Evolutionary conservation across 2,888 invertebrate genomes (phyloP).

Genomic region (Apodemia duryi): DNA sequence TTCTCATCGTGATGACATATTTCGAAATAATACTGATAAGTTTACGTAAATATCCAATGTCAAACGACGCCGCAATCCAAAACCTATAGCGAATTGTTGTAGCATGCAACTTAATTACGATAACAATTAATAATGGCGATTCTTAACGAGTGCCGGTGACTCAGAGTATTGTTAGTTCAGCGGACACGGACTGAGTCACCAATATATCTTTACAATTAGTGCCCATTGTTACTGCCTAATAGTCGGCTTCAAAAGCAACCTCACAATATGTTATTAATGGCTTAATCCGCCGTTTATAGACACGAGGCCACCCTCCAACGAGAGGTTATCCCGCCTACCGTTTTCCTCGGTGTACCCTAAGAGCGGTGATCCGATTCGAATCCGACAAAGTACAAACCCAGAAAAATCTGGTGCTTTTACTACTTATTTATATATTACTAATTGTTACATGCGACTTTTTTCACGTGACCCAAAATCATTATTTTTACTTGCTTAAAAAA

Average conservation of each 20-base stretch:
- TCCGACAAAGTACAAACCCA: too few relatives aligned
- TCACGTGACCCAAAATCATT: too few relatives aligned
- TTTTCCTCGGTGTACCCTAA: too few relatives aligned
- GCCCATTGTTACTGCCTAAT: constrained; percentile 12
- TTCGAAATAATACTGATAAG: too few relatives aligned
- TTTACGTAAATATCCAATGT: too few relatives aligned
- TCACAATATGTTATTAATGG: constrained; percentile 6
- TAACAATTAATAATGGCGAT: constrained; percentile 15
- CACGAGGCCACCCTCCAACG: not conserved
- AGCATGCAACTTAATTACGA: not conserved
- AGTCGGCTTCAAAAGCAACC: not conserved
- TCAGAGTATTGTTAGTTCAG: constrained; percentile 6
- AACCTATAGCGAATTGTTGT: not conserved
- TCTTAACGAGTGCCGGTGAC: constrained; percentile 9
- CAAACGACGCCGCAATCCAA: not conserved
- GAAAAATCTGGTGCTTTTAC: too few relatives aligned
- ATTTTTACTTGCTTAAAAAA: too few relatives aligned
- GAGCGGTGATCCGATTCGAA: too few relatives aligned
- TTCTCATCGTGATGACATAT: too few relatives aligned
- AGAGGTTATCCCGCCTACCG: not conserved
- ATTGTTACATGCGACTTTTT: too few relatives aligned
- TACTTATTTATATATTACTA: too few relatives aligned
- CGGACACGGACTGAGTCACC: constrained; percentile 8
- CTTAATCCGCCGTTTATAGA: not conserved
- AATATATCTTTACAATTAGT: constrained; percentile 10